Evolutionary conservation across 2,113 vertebrate genomes (phyloP).

Genomic region (Lamprologus speciosus): DNA sequence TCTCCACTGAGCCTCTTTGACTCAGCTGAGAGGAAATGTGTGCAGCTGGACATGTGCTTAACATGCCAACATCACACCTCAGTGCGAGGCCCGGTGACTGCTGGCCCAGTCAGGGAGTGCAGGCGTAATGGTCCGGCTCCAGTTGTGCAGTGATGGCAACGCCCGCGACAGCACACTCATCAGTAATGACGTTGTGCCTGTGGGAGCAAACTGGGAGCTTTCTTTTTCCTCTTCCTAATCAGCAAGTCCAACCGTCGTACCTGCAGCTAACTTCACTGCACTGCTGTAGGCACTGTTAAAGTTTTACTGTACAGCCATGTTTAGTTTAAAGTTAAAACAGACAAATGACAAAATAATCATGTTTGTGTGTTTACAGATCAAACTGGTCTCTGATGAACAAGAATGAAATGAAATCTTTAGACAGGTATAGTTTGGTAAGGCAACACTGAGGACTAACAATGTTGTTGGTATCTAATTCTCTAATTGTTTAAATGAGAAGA

Average conservation of each 20-base stretch:
- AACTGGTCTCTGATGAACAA: neutral
- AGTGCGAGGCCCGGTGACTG: conserved; percentile 16
- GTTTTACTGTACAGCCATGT: neutral
- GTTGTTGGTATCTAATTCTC: neutral
- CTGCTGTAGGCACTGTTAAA: neutral
- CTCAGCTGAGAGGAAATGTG: conserved; percentile 12
- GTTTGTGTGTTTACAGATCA: neutral
- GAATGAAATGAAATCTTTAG: neutral
- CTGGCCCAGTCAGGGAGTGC: neutral
- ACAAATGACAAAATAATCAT: neutral
- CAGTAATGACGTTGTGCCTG: conserved; percentile 54
- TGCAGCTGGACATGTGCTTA: neutral
- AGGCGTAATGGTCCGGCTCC: conserved; percentile 40
- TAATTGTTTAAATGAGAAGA: neutral
- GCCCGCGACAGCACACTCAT: conserved; percentile 60
- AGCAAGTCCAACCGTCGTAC: conserved; percentile 23
- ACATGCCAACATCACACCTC: neutral
- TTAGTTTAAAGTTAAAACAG: neutral
- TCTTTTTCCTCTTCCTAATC: neutral
- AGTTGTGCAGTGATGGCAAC: conserved; percentile 47
- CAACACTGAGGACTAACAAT: neutral
- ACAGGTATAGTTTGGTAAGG: neutral
- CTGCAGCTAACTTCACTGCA: neutral
- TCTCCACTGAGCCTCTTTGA: neutral
- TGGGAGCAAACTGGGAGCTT: conserved; percentile 13